phyloP scores from a whole-genome alignment of 2,888 invertebrate genomes.

The Lasioglossum pauxillum region DNA sequence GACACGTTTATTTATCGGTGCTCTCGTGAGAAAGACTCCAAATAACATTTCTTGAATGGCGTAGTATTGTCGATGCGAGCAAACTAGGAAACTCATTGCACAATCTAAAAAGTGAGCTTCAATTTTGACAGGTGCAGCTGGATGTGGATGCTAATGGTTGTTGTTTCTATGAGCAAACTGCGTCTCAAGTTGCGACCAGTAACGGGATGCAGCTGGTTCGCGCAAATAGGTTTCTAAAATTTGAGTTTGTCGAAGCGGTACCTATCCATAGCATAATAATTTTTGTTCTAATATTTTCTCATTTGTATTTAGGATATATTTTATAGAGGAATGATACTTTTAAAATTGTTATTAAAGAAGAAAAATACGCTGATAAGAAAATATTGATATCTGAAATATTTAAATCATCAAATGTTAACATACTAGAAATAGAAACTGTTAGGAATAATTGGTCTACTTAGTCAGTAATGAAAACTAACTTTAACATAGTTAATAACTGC shows the following conservation, averaged over 20 bases:
- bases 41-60: not conserved
- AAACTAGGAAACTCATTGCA: not conserved
- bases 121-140: not conserved
- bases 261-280: no score
- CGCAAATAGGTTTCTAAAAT: no score
- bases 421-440: no score
- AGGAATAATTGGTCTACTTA: no score
- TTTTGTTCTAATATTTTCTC: no score
- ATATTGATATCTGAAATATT: not conserved
- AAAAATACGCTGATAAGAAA: no score
- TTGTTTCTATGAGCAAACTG: not conserved
- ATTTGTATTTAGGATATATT: no score
- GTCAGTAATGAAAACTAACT: not conserved
- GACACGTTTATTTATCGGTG: not conserved
- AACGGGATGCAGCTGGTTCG: not conserved
- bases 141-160: not conserved
- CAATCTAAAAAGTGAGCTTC: not conserved
- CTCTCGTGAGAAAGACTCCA: not conserved
- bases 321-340: no score
- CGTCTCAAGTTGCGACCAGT: not conserved
- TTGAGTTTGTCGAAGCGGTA: no score
- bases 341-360: no score
- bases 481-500: not conserved
- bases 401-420: not conserved
- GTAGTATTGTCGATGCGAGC: not conserved